phyloP scores from a whole-genome alignment of 2,797 vertebrate species.

The Simalia tracyae region DNA sequence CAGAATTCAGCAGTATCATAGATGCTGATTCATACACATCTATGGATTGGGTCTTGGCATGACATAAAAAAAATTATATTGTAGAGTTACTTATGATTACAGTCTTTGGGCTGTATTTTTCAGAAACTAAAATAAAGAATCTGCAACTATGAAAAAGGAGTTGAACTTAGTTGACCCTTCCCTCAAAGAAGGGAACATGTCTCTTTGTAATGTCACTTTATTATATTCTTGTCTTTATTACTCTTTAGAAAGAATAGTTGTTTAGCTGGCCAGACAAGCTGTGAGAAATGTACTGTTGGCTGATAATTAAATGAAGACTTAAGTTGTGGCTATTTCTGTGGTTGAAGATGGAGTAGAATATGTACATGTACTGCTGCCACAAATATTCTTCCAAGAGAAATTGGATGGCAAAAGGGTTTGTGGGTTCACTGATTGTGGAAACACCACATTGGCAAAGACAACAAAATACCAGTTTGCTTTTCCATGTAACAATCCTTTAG shows the following conservation, averaged over 20 bases:
- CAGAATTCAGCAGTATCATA: not conserved
- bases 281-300: not conserved
- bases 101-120: conserved; percentile 1
- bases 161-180: not conserved
- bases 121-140: not conserved
- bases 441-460: not conserved
- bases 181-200: not conserved
- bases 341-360: not conserved
- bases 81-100: not conserved
- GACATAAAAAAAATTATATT: not conserved
- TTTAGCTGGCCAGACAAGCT: not conserved
- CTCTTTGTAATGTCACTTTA: not conserved
- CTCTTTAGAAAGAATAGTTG: not conserved
- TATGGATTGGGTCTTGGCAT: not conserved
- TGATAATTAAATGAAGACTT: not conserved
- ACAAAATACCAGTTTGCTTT: not conserved
- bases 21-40: not conserved
- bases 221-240: not conserved
- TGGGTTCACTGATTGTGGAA: not conserved
- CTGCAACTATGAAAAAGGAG: not conserved
- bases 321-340: not conserved
- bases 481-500: not conserved
- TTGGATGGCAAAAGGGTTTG: not conserved
- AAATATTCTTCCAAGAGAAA: not conserved
- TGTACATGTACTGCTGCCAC: not conserved